A percentile compares a stretch with the other conserved stretches of the same genome.
phyloP scores from a whole-genome alignment of 2,888 invertebrate species.

The Cotesia congregata region DNA sequence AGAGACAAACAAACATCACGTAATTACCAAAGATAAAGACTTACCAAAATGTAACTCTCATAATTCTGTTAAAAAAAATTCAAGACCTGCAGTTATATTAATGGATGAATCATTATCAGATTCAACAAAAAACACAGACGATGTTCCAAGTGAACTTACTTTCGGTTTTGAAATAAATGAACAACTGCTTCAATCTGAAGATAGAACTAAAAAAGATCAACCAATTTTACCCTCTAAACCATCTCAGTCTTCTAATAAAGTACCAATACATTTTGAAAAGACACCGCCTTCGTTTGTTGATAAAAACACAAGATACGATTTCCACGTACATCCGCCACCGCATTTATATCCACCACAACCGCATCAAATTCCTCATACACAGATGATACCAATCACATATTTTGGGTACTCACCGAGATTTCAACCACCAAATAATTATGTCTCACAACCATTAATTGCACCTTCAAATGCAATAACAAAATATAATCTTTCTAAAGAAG shows the following conservation, averaged over 20 bases:
- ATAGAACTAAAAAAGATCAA: conserved; percentile 38
- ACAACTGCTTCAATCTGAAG: conserved; percentile 75
- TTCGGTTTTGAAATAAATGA: conserved; percentile 87
- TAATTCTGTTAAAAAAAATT: conserved; percentile 15
- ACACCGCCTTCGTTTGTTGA: conserved; percentile 58
- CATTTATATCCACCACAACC: conserved; percentile 50
- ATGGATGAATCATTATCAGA: conserved; percentile 73
- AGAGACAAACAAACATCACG: conserved; percentile 5
- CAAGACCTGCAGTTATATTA: conserved; percentile 81
- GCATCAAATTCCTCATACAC: conserved; percentile 49
- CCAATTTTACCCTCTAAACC: conserved; percentile 51
- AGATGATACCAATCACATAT: conserved; percentile 57
- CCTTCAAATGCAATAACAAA: conserved; percentile 60
- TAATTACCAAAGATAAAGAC: neutral
- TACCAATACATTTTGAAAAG: conserved; percentile 58
- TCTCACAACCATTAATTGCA: conserved; percentile 50
- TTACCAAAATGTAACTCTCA: neutral
- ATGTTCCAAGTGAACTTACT: conserved; percentile 77
- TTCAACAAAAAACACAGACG: conserved; percentile 60
- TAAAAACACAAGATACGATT: conserved; percentile 56
- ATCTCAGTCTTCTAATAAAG: conserved; percentile 54
- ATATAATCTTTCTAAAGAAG: conserved; percentile 66
- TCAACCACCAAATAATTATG: conserved; percentile 49
- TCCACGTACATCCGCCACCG: conserved; percentile 53
- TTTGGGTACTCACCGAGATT: conserved; percentile 59